These are phyloP conservation scores for Heterocephalus glaber DNA, from an alignment of 2,113 vertebrate species.

Conservation along the genomic window DNA sequence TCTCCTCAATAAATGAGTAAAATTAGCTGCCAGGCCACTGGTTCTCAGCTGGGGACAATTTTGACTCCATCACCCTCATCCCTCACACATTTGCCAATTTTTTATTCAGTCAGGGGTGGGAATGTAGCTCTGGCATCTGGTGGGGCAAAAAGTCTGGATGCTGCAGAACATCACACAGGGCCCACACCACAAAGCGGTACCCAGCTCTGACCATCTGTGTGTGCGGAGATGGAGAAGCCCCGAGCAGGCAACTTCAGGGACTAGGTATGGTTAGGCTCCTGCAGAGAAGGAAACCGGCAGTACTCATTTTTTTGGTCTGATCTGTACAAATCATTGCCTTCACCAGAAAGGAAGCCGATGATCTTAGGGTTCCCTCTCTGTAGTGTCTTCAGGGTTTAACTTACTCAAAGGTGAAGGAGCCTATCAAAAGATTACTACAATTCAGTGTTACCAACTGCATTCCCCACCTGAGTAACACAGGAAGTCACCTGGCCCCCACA, in stretches of 20 bases:
- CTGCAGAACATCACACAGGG: neutral
- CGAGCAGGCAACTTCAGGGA: neutral
- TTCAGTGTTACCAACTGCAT: neutral
- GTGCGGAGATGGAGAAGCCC: neutral
- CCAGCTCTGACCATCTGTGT: neutral
- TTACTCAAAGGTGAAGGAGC: neutral
- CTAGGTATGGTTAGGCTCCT: accelerated
- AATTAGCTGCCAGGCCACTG: neutral
- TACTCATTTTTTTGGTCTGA: neutral
- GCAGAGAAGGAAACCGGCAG: neutral
- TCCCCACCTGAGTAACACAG: accelerated
- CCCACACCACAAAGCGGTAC: neutral
- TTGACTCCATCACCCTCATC: neutral
- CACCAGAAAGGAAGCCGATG: neutral
- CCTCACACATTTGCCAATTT: neutral
- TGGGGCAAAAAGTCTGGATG: neutral
- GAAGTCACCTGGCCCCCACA: neutral
- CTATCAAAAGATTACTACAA: neutral
- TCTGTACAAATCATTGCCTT: neutral
- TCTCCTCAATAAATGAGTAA: neutral
- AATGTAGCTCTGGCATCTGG: neutral
- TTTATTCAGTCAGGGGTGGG: neutral
- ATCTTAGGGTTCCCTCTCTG: neutral
- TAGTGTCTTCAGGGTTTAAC: neutral
- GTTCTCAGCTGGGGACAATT: neutral